These are phyloP conservation scores for Artemia sp. DNA, from an alignment of 2,888 invertebrate species.

Conservation along the genomic window DNA sequence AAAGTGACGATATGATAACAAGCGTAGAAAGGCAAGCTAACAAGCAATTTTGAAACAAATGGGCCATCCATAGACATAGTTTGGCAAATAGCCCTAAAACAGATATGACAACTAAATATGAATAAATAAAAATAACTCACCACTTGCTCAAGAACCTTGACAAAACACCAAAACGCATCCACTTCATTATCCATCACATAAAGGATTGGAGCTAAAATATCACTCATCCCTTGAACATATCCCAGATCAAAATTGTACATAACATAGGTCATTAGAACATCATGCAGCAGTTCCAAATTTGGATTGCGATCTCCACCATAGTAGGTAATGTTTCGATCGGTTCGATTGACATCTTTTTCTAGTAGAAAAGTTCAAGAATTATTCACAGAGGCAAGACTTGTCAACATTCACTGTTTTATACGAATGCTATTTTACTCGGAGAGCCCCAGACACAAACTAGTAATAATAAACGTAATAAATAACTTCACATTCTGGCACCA, in stretches of 20 bases:
- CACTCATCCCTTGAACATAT: constrained; percentile 94
- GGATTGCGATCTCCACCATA: constrained; percentile 86
- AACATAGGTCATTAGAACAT: constrained; percentile 92
- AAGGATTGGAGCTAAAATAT: constrained; percentile 78
- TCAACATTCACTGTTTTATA: background rate
- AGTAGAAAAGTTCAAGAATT: constrained; percentile 24
- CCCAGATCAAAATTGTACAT: constrained; percentile 98
- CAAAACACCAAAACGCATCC: constrained; percentile 97
- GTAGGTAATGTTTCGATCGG: constrained; percentile 74
- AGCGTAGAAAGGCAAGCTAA: background rate
- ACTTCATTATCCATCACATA: constrained; percentile 77
- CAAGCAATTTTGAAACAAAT: too few species aligned
- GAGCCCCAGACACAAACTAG: constrained; percentile 16
- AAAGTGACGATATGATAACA: background rate
- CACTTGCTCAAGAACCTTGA: constrained; percentile 88
- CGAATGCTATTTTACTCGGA: background rate
- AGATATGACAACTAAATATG: too few species aligned
- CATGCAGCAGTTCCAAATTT: constrained; percentile 63
- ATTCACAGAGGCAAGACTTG: background rate
- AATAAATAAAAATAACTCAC: constrained; percentile 39
- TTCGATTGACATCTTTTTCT: constrained; percentile 94
- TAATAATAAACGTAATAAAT: background rate
- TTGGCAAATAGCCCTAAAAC: too few species aligned
- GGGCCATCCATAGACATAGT: too few species aligned
- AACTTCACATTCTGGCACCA: too few species aligned